phyloP scores from a whole-genome alignment of 2,797 vertebrate species.

The Pipistrellus kuhlii region DNA sequence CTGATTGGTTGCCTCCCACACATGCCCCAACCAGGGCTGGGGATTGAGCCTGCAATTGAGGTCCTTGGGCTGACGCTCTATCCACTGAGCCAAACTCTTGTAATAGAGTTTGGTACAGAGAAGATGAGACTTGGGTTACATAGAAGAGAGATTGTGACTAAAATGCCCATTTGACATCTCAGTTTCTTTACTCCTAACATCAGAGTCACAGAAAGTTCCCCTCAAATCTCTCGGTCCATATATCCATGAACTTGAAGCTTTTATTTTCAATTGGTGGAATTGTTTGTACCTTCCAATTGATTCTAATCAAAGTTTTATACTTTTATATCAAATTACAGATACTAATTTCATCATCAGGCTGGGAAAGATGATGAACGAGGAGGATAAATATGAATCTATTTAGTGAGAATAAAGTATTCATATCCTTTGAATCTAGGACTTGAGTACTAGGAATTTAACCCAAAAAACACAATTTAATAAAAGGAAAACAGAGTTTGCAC shows the following conservation, averaged over 20 bases:
- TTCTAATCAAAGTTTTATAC: conserved; percentile 25
- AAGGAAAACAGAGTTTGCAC: neutral
- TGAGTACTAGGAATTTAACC: conserved; percentile 49
- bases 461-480: conserved; percentile 9
- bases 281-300: neutral
- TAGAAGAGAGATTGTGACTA: neutral
- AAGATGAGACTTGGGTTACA: neutral
- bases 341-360: neutral
- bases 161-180: neutral
- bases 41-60: neutral
- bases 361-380: neutral
- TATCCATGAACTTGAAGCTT: neutral
- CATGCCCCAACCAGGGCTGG: no score
- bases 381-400: neutral
- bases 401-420: conserved; percentile 4
- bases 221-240: neutral
- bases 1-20: neutral
- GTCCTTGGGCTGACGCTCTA: neutral
- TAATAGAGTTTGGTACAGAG: neutral
- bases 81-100: neutral
- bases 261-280: neutral
- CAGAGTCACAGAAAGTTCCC: neutral
- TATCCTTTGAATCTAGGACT: neutral
- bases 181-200: conserved; percentile 21
- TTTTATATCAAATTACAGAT: neutral